Conservation (phyloP, 1,140 invertebrate genomes). For the Chironomus tepperi region DNA sequence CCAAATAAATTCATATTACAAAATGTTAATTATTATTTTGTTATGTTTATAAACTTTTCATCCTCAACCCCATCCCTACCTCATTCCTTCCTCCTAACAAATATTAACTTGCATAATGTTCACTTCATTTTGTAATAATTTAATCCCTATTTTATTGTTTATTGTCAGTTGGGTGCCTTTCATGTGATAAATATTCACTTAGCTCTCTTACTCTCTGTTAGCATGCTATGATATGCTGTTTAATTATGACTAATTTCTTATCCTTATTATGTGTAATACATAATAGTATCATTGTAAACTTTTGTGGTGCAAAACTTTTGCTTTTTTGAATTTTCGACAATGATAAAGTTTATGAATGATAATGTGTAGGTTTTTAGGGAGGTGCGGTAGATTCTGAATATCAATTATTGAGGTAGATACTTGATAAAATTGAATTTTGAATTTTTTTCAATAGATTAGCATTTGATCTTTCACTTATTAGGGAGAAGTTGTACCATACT, state of each 20-base stretch:
- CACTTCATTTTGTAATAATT: constrained; percentile 21
- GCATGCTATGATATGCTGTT: neutral
- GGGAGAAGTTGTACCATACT: too few relatives aligned
- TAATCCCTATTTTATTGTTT: neutral
- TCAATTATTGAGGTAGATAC: too few relatives aligned
- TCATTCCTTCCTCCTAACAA: neutral
- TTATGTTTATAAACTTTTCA: constrained; percentile 2
- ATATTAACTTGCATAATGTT: neutral
- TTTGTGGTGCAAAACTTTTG: too few relatives aligned
- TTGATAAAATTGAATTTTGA: too few relatives aligned
- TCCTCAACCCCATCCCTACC: neutral
- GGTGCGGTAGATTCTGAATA: too few relatives aligned
- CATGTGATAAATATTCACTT: neutral
- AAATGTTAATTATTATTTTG: constrained; percentile 10
- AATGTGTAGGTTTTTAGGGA: too few relatives aligned
- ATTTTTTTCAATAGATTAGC: too few relatives aligned
- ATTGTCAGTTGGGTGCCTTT: neutral
- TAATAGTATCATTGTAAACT: too few relatives aligned
- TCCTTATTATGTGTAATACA: neutral
- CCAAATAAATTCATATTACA: neutral
- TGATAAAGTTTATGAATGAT: too few relatives aligned
- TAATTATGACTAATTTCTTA: neutral
- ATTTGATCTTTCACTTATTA: too few relatives aligned
- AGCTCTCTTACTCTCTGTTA: neutral
- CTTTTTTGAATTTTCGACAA: too few relatives aligned